Evolutionary conservation across 2,113 vertebrate genomes (phyloP), one percentile per base, ranked within the genome.

Genomic region (Pimephales promelas): DNA sequence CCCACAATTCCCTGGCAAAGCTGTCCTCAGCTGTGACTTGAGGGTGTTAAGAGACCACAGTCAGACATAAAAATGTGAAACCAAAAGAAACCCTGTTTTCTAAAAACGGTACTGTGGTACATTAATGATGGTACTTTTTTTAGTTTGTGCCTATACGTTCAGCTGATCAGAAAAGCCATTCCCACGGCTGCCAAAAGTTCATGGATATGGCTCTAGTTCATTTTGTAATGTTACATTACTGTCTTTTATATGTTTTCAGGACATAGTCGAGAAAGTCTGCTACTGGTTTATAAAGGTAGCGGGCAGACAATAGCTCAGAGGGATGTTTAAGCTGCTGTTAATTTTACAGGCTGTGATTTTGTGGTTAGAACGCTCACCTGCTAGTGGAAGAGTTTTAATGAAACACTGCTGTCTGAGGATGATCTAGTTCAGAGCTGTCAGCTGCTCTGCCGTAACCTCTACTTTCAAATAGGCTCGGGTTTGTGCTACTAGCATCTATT

Each of bases 1-100:
- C 85, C 91, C 90, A 86, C 90, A 86, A 83, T 84, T 57, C 88
- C 74, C 89, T 86, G 89, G 78, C 87, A 88, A 79, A 88, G 24
- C 14, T 24, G 10, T 9, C 43, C 36, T 57, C 22, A 59, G 54
- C 75, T 77, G 74, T 40, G 54, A 57, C 2, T 59, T 59, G 34
- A 59, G 54, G 73, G 28, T 34, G 7, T 47, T 56, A 61, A 59
- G 40, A 79, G 36, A 18, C 56, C 31, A 61, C n/a, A 78, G 7
- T 26, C 3, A 13, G 22, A 77, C 20, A 26, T 31, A 54, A 72
- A 73, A 10, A 0, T n/a, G 10, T 56, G 31, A 76, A 76, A 75
- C 18, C 73, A 36, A 75, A 28, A 28, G 26, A 10, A 56, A 57
- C 28, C 31, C 47, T 16, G 8, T 16, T 49, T 28, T 5, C 8